A percentile compares a stretch with the other conserved stretches of the same genome.
phyloP scores from a whole-genome alignment of 1,140 invertebrate genomes.

The Myzus persicae region DNA sequence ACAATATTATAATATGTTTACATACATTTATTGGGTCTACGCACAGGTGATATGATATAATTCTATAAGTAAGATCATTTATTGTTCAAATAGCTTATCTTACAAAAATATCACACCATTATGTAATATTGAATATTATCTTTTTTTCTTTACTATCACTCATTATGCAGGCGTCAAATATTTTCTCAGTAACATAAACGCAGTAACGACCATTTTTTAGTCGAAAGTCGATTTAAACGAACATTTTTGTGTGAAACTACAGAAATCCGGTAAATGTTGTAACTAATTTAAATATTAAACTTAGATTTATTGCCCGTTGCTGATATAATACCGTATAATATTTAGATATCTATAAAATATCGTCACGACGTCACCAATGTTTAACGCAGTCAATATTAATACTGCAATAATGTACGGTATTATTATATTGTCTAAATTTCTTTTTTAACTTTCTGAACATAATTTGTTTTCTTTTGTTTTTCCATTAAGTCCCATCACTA shows the following conservation, averaged over 20 bases:
- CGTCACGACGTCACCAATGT: not conserved
- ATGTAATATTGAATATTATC: not conserved
- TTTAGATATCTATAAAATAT: not conserved
- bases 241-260: not conserved
- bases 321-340: not conserved
- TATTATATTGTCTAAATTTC: not conserved
- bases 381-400: not conserved
- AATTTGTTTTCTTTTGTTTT: not conserved
- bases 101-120: not conserved
- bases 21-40: not conserved
- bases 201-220: not conserved
- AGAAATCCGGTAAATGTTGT: not conserved
- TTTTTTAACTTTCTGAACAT: not conserved
- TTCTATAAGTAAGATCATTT: not conserved
- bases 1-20: not conserved
- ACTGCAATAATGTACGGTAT: not conserved
- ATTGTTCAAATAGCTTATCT: not conserved
- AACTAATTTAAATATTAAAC: not conserved
- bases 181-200: not conserved
- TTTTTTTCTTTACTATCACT: not conserved
- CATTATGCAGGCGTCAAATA: not conserved
- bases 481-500: not conserved
- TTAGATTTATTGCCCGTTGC: not conserved
- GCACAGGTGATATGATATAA: not conserved
- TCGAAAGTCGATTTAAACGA: not conserved